Evolutionary conservation across 2,888 invertebrate genomes (phyloP), one percentile per base, ranked within the genome.

Genomic region (Acleris sparsana): DNA sequence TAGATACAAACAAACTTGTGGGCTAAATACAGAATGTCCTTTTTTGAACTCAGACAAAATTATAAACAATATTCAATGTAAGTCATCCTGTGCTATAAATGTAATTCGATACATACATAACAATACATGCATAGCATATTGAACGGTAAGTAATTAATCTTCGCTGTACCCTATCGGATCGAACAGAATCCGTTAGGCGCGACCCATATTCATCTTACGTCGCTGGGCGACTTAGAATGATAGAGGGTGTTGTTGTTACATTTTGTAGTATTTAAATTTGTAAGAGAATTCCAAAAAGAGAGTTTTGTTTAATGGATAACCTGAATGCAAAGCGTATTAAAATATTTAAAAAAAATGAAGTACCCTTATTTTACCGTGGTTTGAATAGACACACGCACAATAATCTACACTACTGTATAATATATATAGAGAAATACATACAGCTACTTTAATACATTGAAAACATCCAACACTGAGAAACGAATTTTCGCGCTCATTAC

Each of bases 141-240:
- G 22, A 7, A 25, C 46, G 43, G 44, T 3, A 16, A 48, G 48
- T 62, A 62, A 62, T 62, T 62, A 62, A 62, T 62, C 62, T 53
- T n/a, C 16, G 13, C 53, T 33, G 53, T 53, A 43, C 29, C 20
- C 53, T 56, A 61, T 61, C 61, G 29, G 56, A 57, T 57, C 44
- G 61, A 52, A 61, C 55, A 48, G 46, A 43, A 39, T 81, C 80
- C 75, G 78, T 83, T 78, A 77, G 75, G 73, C 72, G 70, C 70
- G 76, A 80, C 76, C 81, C 79, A 76, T 78, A 84, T 82, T 83
- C 80, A 81, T 84, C 79, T 77, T 60, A 73, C 74, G 78, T 76
- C 75, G 76, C 68, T 67, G 72, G 72, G 70, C 72, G 70, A 74
- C 71, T 70, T 73, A 68, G 57, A 73, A 74, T 77, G 25, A 66